Percentiles rank a stretch among this genome's conserved stretches.
These are phyloP conservation scores for silkworm (Bombyx mori) DNA, from an alignment of 1,140 invertebrate species.

Conservation along the genomic window DNA sequence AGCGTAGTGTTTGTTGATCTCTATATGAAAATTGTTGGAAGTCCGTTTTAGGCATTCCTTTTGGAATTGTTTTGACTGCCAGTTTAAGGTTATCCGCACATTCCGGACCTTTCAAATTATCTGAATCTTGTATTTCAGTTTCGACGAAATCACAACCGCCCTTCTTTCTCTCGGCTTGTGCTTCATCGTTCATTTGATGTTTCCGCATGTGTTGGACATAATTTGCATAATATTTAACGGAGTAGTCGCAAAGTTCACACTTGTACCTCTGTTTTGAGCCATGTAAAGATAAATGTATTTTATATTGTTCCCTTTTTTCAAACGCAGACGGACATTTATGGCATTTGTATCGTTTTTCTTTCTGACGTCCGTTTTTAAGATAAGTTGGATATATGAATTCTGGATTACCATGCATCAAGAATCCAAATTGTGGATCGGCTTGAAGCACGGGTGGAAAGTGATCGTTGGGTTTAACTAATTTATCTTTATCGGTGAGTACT, in stretches of 20 bases:
- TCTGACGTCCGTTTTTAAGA: slow-evolving; percentile 80
- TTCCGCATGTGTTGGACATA: slow-evolving; percentile 85
- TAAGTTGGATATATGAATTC: slow-evolving; percentile 84
- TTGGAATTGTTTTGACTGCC: slow-evolving; percentile 68
- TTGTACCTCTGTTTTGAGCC: slow-evolving; percentile 87
- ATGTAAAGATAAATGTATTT: slow-evolving; percentile 86
- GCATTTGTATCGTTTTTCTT: slow-evolving; percentile 86
- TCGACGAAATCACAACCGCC: slow-evolving; percentile 53
- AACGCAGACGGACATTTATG: slow-evolving; percentile 91
- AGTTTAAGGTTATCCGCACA: slow-evolving; percentile 61
- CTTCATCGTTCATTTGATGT: slow-evolving; percentile 80
- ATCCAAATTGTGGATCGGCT: slow-evolving; percentile 77
- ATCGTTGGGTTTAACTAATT: slow-evolving; percentile 65
- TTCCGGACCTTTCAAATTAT: slow-evolving; percentile 32
- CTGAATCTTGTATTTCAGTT: slow-evolving; percentile 44
- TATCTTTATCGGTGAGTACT: slow-evolving; percentile 64
- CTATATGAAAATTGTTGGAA: slow-evolving; percentile 68
- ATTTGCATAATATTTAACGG: slow-evolving; percentile 88
- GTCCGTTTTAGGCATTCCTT: slow-evolving; percentile 49
- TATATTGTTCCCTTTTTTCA: slow-evolving; percentile 88
- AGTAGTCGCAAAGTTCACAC: slow-evolving; percentile 90
- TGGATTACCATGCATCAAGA: slow-evolving; percentile 79
- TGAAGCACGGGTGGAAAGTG: slow-evolving; percentile 62
- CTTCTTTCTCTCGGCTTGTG: slow-evolving; percentile 72
- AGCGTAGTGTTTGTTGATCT: slow-evolving; percentile 68